Evolutionary conservation across 2,113 vertebrate species (phyloP).

Genomic region (Capreolus pygargus): DNA sequence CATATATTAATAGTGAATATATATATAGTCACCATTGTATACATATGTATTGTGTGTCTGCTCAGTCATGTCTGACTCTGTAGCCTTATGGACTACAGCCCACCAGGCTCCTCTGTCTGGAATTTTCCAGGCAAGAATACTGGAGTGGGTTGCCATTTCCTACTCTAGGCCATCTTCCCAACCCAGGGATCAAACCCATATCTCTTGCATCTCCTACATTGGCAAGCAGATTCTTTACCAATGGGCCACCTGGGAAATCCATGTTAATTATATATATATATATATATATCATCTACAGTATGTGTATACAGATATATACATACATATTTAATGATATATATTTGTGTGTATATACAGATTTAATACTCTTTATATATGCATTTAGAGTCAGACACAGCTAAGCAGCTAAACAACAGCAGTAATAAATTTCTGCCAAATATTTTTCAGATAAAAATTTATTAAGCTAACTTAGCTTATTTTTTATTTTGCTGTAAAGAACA

Average conservation of each 20-base stretch:
- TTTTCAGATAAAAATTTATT: conserved; percentile 10
- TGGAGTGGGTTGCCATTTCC: neutral
- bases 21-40: neutral
- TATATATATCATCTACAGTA: neutral
- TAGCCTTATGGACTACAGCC: neutral
- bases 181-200: neutral
- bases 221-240: neutral
- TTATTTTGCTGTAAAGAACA: neutral
- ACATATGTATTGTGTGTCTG: neutral
- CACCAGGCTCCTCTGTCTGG: neutral
- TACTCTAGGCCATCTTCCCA: neutral
- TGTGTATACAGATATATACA: neutral
- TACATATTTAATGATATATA: neutral
- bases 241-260: neutral
- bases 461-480: neutral
- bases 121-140: neutral
- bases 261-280: neutral
- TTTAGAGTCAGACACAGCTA: neutral
- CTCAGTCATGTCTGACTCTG: neutral
- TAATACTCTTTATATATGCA: neutral
- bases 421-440: neutral
- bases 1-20: neutral
- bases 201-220: neutral
- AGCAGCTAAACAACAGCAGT: neutral
- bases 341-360: neutral